A percentile compares a stretch with the other conserved stretches of the same genome.
These are phyloP conservation scores for Epinotia brunnichana DNA, from an alignment of 2,888 invertebrate species.

Conservation along the genomic window DNA sequence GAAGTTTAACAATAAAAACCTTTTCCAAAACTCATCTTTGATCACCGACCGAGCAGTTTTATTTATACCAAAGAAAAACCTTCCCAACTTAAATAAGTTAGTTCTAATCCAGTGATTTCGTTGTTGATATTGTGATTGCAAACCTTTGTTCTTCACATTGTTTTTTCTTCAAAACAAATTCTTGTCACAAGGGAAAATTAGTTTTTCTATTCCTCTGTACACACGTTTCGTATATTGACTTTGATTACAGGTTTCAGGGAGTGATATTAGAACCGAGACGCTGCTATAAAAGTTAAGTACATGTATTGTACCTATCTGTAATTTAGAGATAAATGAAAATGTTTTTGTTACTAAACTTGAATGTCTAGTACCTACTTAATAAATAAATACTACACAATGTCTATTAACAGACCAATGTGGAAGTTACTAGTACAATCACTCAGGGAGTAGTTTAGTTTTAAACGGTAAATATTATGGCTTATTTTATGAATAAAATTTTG, in stretches of 20 bases:
- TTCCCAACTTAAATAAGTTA: slow-evolving; percentile 23
- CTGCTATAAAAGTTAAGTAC: slow-evolving; percentile 9
- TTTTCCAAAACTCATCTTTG: slow-evolving; percentile 11
- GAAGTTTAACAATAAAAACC: neutral
- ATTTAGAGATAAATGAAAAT: neutral
- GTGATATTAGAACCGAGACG: slow-evolving; percentile 24
- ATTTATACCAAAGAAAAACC: slow-evolving; percentile 1
- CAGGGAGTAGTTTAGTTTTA: no score
- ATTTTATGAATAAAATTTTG: no score
- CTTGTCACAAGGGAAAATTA: slow-evolving; percentile 60
- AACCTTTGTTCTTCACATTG: slow-evolving; percentile 47
- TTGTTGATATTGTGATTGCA: slow-evolving; percentile 24
- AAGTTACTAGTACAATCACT: neutral
- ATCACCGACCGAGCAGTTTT: slow-evolving; percentile 9
- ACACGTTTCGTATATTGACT: slow-evolving; percentile 30
- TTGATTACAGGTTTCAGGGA: slow-evolving; percentile 24
- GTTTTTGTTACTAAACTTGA: neutral
- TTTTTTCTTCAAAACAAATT: slow-evolving; percentile 61
- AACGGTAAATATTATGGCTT: no score
- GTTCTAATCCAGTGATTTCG: slow-evolving; percentile 29
- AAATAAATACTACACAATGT: no score
- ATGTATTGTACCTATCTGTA: neutral
- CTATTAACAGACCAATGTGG: no score
- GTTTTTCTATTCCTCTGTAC: slow-evolving; percentile 40
- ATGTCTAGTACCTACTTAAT: no score